Conservation (phyloP, 1,140 invertebrate genomes). For the Atta colombica region DNA sequence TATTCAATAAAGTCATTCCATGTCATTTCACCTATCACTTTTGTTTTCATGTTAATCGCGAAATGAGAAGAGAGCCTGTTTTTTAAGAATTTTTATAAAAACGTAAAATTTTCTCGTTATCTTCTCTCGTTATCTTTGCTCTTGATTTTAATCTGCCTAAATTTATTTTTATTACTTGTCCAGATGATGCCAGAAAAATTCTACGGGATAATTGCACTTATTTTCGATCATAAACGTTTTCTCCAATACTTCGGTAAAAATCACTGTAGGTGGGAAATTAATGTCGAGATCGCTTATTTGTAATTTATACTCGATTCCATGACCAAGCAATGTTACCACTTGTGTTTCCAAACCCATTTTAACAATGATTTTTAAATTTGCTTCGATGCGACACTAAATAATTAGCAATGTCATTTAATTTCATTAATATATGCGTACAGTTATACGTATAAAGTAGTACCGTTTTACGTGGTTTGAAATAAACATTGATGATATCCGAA, state of each 20-base stretch:
- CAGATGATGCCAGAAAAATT: conserved; percentile 85
- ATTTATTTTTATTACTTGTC: conserved; percentile 78
- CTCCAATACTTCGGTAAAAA: conserved; percentile 76
- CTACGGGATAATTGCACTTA: conserved; percentile 79
- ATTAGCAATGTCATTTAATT: conserved; percentile 4
- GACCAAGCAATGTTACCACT: conserved; percentile 77
- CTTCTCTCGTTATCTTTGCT: neutral
- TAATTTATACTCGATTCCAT: conserved; percentile 80
- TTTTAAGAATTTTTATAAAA: neutral
- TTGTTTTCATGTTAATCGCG: neutral
- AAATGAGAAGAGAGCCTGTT: neutral
- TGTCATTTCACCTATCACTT: neutral
- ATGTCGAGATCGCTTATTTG: conserved; percentile 77
- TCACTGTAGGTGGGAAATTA: conserved; percentile 80
- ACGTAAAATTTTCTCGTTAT: neutral
- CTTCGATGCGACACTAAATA: conserved; percentile 74
- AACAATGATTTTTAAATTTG: conserved; percentile 78
- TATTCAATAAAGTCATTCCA: conserved; percentile 34
- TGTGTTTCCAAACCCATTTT: conserved; percentile 75
- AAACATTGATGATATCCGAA: conserved; percentile 70
- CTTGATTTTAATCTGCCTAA: neutral
- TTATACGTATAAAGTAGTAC: conserved; percentile 50
- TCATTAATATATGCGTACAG: neutral
- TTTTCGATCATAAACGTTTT: conserved; percentile 82
- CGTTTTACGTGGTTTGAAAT: conserved; percentile 75